Base-by-base conservation (phyloP, 2,113 vertebrate genomes). In the Dromaius novaehollandiae region DNA sequence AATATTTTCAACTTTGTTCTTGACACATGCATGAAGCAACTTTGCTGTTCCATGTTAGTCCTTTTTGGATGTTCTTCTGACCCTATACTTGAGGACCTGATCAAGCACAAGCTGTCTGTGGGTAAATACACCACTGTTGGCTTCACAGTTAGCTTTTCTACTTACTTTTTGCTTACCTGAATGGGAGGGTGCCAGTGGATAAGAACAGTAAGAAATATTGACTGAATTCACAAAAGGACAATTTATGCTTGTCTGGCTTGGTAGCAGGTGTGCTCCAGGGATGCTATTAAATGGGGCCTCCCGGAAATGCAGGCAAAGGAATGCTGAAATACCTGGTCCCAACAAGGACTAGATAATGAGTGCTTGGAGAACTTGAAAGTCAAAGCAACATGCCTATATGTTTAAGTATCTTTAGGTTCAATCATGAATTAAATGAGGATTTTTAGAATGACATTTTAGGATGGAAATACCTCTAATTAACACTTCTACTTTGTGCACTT, bases 1-100 rank as follows among this genome's bases (percentile, higher is more conserved):
- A 94, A 88, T 19, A 38, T 75, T 89, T 82, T 64, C 56, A 64
- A 53, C 32, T 82, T 94, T 79, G 36, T 89, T 93, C 83, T 93
- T 63, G n/a, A 75, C 75, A 38, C 50, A 74, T 15, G 26, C 48
- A 92, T 86, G 61, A 91, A 94, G 48, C 28, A 87, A 32, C 76
- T 15, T 34, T 16, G 7, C 75, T 93, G 25, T 74, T 80, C 66
- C 61, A 24, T 9, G 3, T 86, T 88, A n/a, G 44, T 92, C 46
- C 36, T 64, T 88, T 94, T 65, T 13, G 84, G 66, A 58, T 8
- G 7, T 90, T 86, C 40, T 11, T 85, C 55, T 61, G 36, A 92
- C 73, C 78, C 22, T 63, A 82, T 61, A 50, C 46, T 66, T 51
- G 74, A 55, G 13, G 36, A 88, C 25, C 20, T 65, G 30, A 66